These are phyloP conservation scores for Progne subis DNA, from an alignment of 2,113 vertebrate genomes.

Conservation along the genomic window DNA sequence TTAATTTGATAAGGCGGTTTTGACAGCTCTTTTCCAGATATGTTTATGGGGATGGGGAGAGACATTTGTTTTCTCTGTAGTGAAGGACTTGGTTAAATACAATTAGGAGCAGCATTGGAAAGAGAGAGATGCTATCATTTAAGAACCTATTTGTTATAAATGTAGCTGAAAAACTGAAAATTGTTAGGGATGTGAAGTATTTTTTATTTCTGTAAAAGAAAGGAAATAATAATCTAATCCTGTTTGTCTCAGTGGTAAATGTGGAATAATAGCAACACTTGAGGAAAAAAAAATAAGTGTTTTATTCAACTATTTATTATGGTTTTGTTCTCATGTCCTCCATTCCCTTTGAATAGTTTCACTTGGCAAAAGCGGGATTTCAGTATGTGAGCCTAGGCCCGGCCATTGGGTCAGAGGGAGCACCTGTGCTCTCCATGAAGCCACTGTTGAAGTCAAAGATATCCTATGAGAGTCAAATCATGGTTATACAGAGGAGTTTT, in stretches of 20 bases:
- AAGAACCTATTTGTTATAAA: background rate
- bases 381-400: background rate
- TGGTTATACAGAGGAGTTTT: background rate
- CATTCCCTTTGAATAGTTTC: background rate
- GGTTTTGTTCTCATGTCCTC: background rate
- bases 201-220: background rate
- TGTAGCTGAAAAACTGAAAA: background rate
- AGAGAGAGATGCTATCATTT: accelerated
- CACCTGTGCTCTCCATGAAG: background rate
- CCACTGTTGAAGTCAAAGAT: background rate
- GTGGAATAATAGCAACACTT: background rate
- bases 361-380: background rate
- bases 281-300: background rate
- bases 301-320: background rate
- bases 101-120: background rate
- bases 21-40: background rate
- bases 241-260: background rate
- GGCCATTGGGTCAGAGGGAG: background rate
- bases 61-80: background rate
- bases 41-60: background rate
- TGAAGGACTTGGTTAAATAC: background rate
- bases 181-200: background rate
- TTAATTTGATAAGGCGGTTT: background rate
- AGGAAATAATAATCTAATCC: background rate
- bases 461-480: accelerated